Percentiles rank a stretch among this genome's conserved stretches.
Evolutionary conservation across 2,797 vertebrate genomes (phyloP).

Genomic region (Ispidina picta): DNA sequence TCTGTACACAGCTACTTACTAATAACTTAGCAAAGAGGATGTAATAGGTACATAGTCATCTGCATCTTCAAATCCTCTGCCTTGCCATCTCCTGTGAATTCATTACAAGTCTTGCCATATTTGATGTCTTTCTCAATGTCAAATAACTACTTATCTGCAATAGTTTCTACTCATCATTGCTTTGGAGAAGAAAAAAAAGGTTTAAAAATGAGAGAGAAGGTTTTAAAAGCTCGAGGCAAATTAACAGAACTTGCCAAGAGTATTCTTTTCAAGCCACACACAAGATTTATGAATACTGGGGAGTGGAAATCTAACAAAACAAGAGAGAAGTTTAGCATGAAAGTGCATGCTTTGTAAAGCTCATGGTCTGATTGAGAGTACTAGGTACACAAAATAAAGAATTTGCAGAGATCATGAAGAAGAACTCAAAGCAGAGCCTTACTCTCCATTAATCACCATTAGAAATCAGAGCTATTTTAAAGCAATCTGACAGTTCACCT

Average conservation of each 20-base stretch:
- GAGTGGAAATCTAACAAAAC: background rate
- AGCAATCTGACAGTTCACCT: constrained; percentile 8
- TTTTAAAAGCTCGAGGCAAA: background rate
- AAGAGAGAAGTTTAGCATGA: background rate
- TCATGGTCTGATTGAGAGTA: background rate
- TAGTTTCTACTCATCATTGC: background rate
- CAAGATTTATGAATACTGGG: background rate
- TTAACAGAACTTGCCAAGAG: background rate
- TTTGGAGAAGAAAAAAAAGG: background rate
- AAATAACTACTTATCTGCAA: background rate
- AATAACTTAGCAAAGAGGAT: constrained; percentile 62
- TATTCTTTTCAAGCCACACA: background rate
- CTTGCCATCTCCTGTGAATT: constrained; percentile 1
- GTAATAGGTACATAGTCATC: constrained; percentile 42
- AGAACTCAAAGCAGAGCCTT: background rate
- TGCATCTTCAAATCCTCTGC: background rate
- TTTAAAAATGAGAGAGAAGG: background rate
- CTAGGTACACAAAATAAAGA: background rate
- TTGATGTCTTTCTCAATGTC: constrained; percentile 31
- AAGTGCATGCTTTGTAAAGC: background rate
- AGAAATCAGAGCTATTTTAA: background rate
- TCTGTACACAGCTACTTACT: constrained; percentile 31
- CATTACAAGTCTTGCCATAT: background rate
- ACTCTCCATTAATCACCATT: background rate
- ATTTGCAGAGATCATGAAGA: background rate